Evolutionary conservation across 2,888 invertebrate genomes (phyloP).

Genomic region (Mamestra brassicae): DNA sequence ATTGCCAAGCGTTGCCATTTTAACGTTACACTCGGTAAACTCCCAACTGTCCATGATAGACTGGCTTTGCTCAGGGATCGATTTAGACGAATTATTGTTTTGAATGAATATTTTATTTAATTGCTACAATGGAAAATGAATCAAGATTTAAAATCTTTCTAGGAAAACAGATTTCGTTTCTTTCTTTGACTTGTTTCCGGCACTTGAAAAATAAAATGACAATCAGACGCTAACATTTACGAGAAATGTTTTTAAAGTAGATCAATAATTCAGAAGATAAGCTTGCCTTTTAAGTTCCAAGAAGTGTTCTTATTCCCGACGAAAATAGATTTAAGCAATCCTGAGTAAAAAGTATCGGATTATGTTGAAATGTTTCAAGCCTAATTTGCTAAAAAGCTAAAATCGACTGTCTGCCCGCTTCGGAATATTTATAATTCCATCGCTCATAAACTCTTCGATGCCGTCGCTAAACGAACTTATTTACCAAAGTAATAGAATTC

Average conservation of each 20-base stretch:
- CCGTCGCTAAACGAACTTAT: conserved; percentile 2
- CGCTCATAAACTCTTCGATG: conserved; percentile 8
- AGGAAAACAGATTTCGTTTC: background rate
- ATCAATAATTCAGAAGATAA: conserved; percentile 20
- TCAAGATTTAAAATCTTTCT: background rate
- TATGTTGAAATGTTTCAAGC: conserved; percentile 30
- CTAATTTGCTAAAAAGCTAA: conserved; percentile 41
- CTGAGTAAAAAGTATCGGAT: conserved; percentile 20
- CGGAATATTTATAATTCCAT: conserved; percentile 16
- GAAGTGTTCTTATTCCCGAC: conserved; percentile 14
- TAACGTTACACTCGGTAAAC: conserved; percentile 42
- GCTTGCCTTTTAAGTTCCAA: conserved; percentile 11
- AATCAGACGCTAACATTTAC: background rate
- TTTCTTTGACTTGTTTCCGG: background rate
- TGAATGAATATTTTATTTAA: background rate
- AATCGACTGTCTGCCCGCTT: conserved; percentile 11
- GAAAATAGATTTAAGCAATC: conserved; percentile 15
- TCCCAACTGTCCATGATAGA: conserved; percentile 22
- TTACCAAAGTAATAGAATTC: conserved; percentile 24
- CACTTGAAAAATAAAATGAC: background rate
- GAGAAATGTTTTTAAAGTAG: background rate
- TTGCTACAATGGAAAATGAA: background rate
- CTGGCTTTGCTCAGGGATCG: background rate
- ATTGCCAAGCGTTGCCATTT: conserved; percentile 62
- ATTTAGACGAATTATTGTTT: conserved; percentile 18